Evolutionary conservation across 2,888 invertebrate genomes (phyloP), one percentile per base, ranked within the genome.

Genomic region (Nomada fabriciana): DNA sequence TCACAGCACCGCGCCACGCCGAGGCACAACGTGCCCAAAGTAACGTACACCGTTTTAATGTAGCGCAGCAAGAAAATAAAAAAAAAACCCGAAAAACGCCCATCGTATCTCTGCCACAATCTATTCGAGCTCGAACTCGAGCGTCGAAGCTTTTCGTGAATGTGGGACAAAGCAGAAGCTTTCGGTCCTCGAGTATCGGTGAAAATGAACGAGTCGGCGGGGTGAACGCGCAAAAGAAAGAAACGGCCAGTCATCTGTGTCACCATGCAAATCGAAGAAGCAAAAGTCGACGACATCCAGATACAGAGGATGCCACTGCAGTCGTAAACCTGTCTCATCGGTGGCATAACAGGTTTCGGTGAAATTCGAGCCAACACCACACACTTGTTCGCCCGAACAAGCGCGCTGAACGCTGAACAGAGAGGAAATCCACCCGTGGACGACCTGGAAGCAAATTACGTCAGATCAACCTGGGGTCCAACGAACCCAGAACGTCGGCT

Each of bases 381-480:
- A 47, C 68, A 36, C 36, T 36, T 36, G 63, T 57, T 25, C 69
- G 60, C 25, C 29, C 75, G 67, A 11, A 52, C 67, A 60, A 60
- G 60, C 70, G 68, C 68, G 67, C 80, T n/a, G 75, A 68, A 72
- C 73, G 79, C 75, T 72, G 52, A 81, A 83, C 85, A 78, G 76
- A 86, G 86, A 88, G 86, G 88, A 88, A 88, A 88, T 88, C 83
- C 86, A 88, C 86, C 84, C 88, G 86, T 87, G 88, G 86, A 84
- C 76, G 88, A 88, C 88, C 88, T 88, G 87, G 85, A 86, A 88
- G 79, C 88, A 85, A 86, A 88, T 88, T 88, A 88, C 88, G 86
- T 88, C 88, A 88, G 88, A 85, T 86, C 86, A 81, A 72, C 82
- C 82, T 76, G 85, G 88, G 86, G 88, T 88, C 88, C 88, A 88